These are phyloP conservation scores for Andrena trimmerana DNA, from an alignment of 2,888 invertebrate genomes.

Conservation along the genomic window DNA sequence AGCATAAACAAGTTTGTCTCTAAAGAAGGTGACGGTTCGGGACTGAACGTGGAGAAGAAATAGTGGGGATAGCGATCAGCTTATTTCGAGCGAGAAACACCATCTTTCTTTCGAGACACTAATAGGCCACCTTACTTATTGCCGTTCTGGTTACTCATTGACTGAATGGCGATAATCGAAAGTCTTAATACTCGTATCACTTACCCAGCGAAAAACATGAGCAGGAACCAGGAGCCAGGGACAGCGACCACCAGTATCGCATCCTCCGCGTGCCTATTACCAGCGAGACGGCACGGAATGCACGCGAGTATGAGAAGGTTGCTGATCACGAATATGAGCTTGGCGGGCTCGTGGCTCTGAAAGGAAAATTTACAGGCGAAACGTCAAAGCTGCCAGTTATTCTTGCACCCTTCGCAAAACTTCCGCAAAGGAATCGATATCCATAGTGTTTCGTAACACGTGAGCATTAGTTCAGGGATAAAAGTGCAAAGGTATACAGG, in stretches of 20 bases:
- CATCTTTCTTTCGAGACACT: too few relatives aligned
- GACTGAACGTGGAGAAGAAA: too few relatives aligned
- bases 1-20: too few relatives aligned
- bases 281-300: constrained; percentile 93
- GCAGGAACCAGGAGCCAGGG: constrained; percentile 98
- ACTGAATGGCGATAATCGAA: background rate
- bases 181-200: constrained; percentile 42
- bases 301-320: constrained; percentile 96
- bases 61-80: too few relatives aligned
- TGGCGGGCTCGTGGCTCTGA: constrained; percentile 97
- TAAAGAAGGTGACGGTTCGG: too few relatives aligned
- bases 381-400: constrained; percentile 58
- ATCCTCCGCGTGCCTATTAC: constrained; percentile 93
- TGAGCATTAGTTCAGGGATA: too few relatives aligned
- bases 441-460: background rate
- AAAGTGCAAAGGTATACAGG: too few relatives aligned
- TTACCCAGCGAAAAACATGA: constrained; percentile 99
- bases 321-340: constrained; percentile 96
- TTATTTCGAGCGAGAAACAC: too few relatives aligned
- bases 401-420: constrained; percentile 45
- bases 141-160: too few relatives aligned
- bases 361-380: constrained; percentile 77
- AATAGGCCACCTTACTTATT: too few relatives aligned
- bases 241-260: constrained; percentile 96
- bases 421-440: constrained; percentile 62